Conservation (phyloP, 2,797 vertebrate genomes). For the Acanthiza pusilla region DNA sequence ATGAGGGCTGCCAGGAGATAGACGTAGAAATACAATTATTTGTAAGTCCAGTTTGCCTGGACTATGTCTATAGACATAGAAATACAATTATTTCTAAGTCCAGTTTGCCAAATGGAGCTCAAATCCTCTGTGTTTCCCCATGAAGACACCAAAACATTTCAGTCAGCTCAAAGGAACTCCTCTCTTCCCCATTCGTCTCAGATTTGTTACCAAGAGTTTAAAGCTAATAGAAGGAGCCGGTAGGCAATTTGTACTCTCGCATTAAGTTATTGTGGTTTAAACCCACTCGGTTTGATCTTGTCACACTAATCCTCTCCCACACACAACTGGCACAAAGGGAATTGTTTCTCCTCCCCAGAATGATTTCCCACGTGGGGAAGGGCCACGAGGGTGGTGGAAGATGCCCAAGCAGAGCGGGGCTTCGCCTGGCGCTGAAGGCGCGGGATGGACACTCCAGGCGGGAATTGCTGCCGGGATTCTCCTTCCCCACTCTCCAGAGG, state of each 20-base stretch:
- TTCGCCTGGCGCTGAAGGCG: rapidly evolving
- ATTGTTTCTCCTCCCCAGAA: background rate
- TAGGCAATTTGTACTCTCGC: background rate
- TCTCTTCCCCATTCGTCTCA: background rate
- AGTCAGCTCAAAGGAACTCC: background rate
- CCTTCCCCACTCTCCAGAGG: background rate
- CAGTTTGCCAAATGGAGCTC: background rate
- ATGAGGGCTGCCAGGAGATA: background rate
- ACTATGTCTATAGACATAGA: background rate
- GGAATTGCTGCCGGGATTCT: background rate
- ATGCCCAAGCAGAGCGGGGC: background rate
- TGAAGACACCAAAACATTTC: background rate
- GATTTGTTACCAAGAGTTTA: background rate
- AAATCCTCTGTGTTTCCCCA: background rate
- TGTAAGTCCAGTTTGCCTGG: background rate
- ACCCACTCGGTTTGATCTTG: background rate
- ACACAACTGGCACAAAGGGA: background rate
- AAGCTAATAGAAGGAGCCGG: background rate
- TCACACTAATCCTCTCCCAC: background rate
- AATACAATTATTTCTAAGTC: background rate
- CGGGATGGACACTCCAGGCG: rapidly evolving
- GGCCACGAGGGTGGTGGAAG: background rate
- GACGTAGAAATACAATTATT: background rate
- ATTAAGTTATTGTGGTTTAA: background rate
- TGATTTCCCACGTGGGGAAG: background rate